Conservation (phyloP, 1,140 invertebrate genomes). For the Drosophila nigromelanica region DNA sequence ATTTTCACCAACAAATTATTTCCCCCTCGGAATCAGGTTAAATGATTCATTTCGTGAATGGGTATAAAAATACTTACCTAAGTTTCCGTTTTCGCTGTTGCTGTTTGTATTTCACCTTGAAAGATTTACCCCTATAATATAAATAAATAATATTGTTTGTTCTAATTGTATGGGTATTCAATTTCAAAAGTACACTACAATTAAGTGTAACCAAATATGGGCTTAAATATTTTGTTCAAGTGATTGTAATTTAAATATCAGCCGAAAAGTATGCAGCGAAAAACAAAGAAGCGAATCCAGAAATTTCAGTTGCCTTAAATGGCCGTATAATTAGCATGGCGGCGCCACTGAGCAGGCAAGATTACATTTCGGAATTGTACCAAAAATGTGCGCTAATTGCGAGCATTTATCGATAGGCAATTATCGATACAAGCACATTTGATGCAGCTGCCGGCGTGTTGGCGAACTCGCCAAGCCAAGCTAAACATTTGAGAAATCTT, state of each 20-base stretch:
- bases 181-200: too few species aligned
- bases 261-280: slow-evolving; percentile 36
- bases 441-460: slow-evolving; percentile 12
- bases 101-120: too few species aligned
- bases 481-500: slow-evolving; percentile 63
- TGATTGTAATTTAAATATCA: not conserved
- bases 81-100: too few species aligned
- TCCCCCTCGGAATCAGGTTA: too few species aligned
- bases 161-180: too few species aligned
- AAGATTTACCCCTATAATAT: too few species aligned
- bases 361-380: slow-evolving; percentile 1
- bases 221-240: too few species aligned
- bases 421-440: slow-evolving; percentile 21
- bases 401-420: slow-evolving; percentile 22
- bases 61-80: too few species aligned
- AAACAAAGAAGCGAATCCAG: not conserved
- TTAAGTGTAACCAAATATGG: too few species aligned
- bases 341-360: slow-evolving; percentile 26
- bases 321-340: slow-evolving; percentile 14
- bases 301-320: not conserved
- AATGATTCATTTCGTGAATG: too few species aligned
- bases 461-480: not conserved
- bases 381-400: slow-evolving; percentile 2
- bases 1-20: too few species aligned
- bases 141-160: too few species aligned